A percentile compares a stretch with the other conserved stretches of the same genome.
Evolutionary conservation across 2,888 invertebrate species (phyloP).

Genomic region (Netelia virgata): DNA sequence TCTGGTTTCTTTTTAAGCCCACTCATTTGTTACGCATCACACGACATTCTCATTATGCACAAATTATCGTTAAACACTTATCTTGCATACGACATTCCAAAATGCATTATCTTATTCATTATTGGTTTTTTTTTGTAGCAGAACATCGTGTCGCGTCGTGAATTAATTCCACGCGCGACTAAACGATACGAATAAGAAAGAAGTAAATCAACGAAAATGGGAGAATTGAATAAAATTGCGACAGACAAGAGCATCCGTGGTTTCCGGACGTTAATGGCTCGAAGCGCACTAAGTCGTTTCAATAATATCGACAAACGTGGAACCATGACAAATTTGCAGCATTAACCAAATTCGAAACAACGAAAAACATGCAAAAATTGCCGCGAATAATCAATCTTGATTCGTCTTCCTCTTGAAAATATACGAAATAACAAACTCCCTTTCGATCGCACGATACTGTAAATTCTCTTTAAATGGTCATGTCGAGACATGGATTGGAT

Average conservation of each 20-base stretch:
- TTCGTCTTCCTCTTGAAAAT: constrained; percentile 2
- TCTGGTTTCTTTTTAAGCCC: constrained; percentile 9
- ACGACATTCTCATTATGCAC: constrained; percentile 54
- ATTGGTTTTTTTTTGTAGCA: constrained; percentile 33
- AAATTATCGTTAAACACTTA: constrained; percentile 55
- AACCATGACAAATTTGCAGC: background rate
- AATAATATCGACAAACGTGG: background rate
- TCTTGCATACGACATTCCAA: constrained; percentile 62
- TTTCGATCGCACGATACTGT: background rate
- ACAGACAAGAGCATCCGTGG: background rate
- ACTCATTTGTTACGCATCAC: constrained; percentile 45
- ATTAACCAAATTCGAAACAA: background rate
- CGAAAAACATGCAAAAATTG: constrained; percentile 15
- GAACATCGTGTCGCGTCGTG: background rate
- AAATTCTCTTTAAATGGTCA: background rate
- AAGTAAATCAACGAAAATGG: background rate
- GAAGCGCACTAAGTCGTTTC: background rate
- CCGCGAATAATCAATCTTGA: background rate
- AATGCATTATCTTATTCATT: constrained; percentile 50
- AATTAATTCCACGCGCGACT: constrained; percentile 43
- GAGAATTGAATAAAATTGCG: background rate
- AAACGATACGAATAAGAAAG: constrained; percentile 1
- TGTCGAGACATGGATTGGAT: background rate
- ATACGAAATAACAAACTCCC: background rate
- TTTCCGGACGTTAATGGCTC: background rate